Base-by-base conservation (phyloP, 2,888 invertebrate genomes). In the Lathronympha strigana region DNA sequence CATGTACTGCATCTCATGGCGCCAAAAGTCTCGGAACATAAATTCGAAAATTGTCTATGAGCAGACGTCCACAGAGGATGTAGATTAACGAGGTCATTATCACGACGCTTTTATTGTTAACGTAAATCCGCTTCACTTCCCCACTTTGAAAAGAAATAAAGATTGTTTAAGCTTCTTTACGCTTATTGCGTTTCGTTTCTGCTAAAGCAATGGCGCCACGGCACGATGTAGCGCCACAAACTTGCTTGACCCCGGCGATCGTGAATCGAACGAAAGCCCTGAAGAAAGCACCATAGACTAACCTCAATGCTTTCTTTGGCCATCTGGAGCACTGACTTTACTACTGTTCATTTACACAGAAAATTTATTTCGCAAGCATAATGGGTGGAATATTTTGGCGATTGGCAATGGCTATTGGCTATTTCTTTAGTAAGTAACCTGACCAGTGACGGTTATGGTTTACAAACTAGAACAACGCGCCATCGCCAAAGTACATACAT, bases 81-180 rank as follows among this genome's bases (percentile, higher is more conserved):
- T 61, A 54, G 60, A 66, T 53, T 60, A 66, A 66, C 61, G 66
- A 66, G 31, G 38, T 61, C 60, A 40, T 53, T 47, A 60, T 60
- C 45, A 43, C 45, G 51, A 50, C 40, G 36, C 25, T 17, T 66
- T 66, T 66, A 66, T 66, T 60, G 53, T 66, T 38, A 36, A 60
- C 64, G 17, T 54, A 66, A 60, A 66, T 57, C 53, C 36, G 40
- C 63, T 63, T 66, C n/a, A n/a, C n/a, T n/a, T n/a, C n/a, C 60
- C 23, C 33, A 5, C 9, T 21, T 55, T 5, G 13, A 55, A 55
- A 43, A 55, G 4, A 40, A 43, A 17, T 25, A 19, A 55, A 55
- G 15, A n/a, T 21, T 15, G n/a, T 43, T 4, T 17, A 19, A 45
- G 28, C 31, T 57, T 43, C 17, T 4, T 21, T 4, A 19, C 43